Conservation (phyloP, 1,140 invertebrate genomes). For the Orius insidiosus region DNA sequence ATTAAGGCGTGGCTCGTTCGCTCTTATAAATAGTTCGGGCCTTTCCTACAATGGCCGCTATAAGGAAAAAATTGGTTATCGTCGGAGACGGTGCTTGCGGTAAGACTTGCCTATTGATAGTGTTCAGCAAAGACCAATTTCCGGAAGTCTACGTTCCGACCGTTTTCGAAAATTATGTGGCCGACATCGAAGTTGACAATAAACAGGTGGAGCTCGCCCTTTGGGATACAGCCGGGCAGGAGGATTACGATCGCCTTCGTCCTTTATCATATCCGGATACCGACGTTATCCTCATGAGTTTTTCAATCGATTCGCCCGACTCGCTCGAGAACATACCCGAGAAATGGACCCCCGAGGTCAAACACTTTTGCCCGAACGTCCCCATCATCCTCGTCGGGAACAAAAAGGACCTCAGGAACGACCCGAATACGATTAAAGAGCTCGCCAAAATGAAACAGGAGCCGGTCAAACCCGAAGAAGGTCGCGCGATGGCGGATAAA, state of each 20-base stretch:
- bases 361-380: constrained; percentile 96
- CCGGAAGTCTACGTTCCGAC: constrained; percentile 97
- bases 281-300: constrained; percentile 95
- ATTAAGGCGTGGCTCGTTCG: constrained; percentile 16
- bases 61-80: constrained; percentile 97
- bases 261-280: constrained; percentile 95
- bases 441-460: constrained; percentile 98
- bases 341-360: constrained; percentile 95
- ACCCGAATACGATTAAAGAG: constrained; percentile 90
- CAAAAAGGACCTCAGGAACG: constrained; percentile 89
- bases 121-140: constrained; percentile 97
- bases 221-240: constrained; percentile 98
- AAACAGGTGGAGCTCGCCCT: constrained; percentile 89
- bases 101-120: constrained; percentile 94
- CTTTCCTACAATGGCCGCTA: constrained; percentile 67
- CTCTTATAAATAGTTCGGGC: constrained; percentile 15
- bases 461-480: constrained; percentile 94
- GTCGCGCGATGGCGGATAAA: constrained; percentile 95
- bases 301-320: constrained; percentile 92
- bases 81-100: constrained; percentile 98
- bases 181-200: constrained; percentile 91
- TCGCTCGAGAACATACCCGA: constrained; percentile 94
- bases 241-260: constrained; percentile 92
- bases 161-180: constrained; percentile 97
- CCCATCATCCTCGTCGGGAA: constrained; percentile 96